Base-by-base conservation (phyloP, 2,113 vertebrate species). In the Poeciliopsis retropinna region DNA sequence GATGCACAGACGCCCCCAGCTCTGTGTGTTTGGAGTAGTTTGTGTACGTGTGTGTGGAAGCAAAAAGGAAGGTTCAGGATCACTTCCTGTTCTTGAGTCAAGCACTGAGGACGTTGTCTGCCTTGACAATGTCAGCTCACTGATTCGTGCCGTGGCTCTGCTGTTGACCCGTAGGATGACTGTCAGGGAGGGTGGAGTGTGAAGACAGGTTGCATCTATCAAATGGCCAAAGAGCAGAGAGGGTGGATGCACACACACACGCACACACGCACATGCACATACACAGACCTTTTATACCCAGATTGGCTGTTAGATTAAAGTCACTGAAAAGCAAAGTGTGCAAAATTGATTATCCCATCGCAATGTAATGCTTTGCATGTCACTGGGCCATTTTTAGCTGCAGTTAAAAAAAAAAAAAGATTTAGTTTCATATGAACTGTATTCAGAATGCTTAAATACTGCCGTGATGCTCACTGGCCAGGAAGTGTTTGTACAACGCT, bases 171-270 rank as follows among this genome's bases (percentile, higher is more conserved):
- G n/a, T 80, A 79, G 79, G 69, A 92, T 72, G 78, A 84, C 63
- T 82, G 85, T 84, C 81, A 1, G 67, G 65, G 60, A 69, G 30
- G 31, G 10, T 2, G 67, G 30, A n/a, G 2, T 22, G 70, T 39
- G 31, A 31, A 83, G 88, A 83, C 89, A 85, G 76, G 68, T 64
- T 72, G 71, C 83, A 90, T 93, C 91, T 68, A 90, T 92, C 89
- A 87, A 71, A 41, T 60, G 28, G 60, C 73, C 75, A 41, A 70
- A 76, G 73, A 80, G 80, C 54, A 29, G 57, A 67, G 44, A 57
- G 75, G 65, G 80, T 68, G 73, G 71, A 67, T 57, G 74, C 41
- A 37, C 34, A 79, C 70, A 67, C 27, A 72, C 54, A 82, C 30
- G 67, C 15, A 75, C 57, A 28, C 31, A 54, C 47, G 22, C 47